Conservation (phyloP, 1,140 invertebrate genomes). For the Geopemphigus sp. region DNA sequence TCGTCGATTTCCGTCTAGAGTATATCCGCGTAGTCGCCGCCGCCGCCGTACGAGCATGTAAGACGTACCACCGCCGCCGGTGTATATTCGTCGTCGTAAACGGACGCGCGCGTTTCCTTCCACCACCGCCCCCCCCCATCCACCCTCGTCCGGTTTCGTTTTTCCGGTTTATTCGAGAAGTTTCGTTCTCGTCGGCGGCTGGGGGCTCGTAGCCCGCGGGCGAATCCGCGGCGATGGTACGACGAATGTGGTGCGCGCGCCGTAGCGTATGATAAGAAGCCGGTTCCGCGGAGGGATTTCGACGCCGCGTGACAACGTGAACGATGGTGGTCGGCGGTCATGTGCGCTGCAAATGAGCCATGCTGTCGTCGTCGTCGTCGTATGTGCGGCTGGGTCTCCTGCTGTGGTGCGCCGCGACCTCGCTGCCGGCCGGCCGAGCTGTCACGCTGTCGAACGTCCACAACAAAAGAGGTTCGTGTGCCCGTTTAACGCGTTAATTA, state of each 20-base stretch:
- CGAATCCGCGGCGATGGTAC: slow-evolving; percentile 11
- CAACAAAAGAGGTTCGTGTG: slow-evolving; percentile 39
- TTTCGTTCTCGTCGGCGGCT: background rate
- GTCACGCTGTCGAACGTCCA: slow-evolving; percentile 42
- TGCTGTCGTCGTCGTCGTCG: slow-evolving; percentile 8
- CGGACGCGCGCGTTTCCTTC: too few species aligned
- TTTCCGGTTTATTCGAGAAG: background rate
- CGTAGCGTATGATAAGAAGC: slow-evolving; percentile 43
- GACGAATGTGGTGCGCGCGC: slow-evolving; percentile 40
- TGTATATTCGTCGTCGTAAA: too few species aligned
- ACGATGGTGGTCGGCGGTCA: slow-evolving; percentile 47
- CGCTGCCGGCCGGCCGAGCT: slow-evolving; percentile 45
- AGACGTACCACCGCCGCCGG: too few species aligned
- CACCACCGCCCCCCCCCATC: too few species aligned
- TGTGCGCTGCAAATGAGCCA: slow-evolving; percentile 48
- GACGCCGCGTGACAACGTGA: slow-evolving; percentile 40
- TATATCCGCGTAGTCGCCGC: too few species aligned
- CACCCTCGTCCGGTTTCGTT: background rate
- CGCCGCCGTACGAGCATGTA: too few species aligned
- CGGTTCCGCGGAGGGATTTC: slow-evolving; percentile 40
- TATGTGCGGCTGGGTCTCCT: slow-evolving; percentile 47
- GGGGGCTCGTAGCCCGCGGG: background rate
- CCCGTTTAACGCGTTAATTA: too few species aligned
- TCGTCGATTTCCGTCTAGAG: too few species aligned
- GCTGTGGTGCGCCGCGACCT: slow-evolving; percentile 45